Evolutionary conservation across 2,113 vertebrate species (phyloP).

Genomic region (Scytalopus superciliaris): DNA sequence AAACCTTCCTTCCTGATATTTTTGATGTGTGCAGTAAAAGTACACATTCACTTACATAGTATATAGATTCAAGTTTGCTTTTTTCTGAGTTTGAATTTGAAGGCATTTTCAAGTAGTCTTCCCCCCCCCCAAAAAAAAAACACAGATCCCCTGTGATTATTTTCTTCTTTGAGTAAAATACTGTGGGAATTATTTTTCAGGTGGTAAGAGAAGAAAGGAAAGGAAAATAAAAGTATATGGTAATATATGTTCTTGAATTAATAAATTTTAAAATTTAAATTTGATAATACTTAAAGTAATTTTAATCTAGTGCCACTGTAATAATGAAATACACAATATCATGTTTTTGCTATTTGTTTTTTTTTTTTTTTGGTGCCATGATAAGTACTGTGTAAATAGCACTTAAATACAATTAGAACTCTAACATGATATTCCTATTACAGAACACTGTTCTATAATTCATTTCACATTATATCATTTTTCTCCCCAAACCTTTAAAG

Average conservation of each 20-base stretch:
- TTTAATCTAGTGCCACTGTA: neutral
- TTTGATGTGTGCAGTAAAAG: neutral
- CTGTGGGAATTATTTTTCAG: neutral
- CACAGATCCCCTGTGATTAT: neutral
- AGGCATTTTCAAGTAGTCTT: neutral
- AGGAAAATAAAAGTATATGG: neutral
- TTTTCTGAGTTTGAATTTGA: neutral
- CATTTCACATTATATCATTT: neutral
- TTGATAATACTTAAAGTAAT: neutral
- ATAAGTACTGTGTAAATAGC: neutral
- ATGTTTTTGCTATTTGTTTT: neutral
- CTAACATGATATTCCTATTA: neutral
- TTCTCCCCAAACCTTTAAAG: fast-evolving
- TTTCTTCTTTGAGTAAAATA: neutral
- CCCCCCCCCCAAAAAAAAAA: neutral
- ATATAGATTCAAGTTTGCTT: neutral
- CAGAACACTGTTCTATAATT: neutral
- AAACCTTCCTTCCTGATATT: neutral
- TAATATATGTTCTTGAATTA: neutral
- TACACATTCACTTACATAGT: neutral
- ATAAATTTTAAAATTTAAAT: neutral
- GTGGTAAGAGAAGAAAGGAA: neutral
- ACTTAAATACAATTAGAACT: neutral
- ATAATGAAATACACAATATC: neutral
- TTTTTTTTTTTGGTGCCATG: neutral